Conservation (phyloP, 2,113 vertebrate species). For the Tetrax tetrax region DNA sequence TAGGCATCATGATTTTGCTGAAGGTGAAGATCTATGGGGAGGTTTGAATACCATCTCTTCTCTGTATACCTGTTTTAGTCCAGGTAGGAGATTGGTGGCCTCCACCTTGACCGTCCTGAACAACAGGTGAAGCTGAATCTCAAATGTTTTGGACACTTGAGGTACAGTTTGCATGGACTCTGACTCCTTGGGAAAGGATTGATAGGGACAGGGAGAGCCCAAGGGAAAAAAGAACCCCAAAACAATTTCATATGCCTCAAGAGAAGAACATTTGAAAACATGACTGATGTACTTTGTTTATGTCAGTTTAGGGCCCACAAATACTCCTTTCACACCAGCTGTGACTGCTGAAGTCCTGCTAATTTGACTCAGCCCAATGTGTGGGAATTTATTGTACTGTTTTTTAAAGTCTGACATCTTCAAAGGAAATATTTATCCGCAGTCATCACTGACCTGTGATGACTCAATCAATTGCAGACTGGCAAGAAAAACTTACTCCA, state of each 20-base stretch:
- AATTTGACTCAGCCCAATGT: background rate
- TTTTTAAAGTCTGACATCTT: conserved; percentile 27
- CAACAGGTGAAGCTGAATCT: background rate
- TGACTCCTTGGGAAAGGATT: background rate
- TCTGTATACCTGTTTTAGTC: background rate
- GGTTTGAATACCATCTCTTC: background rate
- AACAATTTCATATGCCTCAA: rapidly evolving
- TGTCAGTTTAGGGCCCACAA: background rate
- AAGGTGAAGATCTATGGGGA: background rate
- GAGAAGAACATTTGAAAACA: background rate
- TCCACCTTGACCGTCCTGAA: background rate
- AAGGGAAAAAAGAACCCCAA: background rate
- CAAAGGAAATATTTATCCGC: conserved; percentile 57
- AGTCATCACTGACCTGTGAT: conserved; percentile 56
- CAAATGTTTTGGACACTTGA: background rate
- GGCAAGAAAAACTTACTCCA: conserved; percentile 50
- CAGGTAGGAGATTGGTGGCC: background rate
- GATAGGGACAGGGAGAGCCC: background rate
- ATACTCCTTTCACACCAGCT: background rate
- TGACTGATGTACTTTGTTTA: rapidly evolving
- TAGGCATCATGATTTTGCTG: too few relatives aligned
- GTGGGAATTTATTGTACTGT: conserved; percentile 15
- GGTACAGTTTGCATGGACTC: background rate
- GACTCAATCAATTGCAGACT: conserved; percentile 39
- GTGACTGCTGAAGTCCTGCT: background rate